Conservation (phyloP, 1,140 invertebrate species). For the Archivesica marissinica region DNA sequence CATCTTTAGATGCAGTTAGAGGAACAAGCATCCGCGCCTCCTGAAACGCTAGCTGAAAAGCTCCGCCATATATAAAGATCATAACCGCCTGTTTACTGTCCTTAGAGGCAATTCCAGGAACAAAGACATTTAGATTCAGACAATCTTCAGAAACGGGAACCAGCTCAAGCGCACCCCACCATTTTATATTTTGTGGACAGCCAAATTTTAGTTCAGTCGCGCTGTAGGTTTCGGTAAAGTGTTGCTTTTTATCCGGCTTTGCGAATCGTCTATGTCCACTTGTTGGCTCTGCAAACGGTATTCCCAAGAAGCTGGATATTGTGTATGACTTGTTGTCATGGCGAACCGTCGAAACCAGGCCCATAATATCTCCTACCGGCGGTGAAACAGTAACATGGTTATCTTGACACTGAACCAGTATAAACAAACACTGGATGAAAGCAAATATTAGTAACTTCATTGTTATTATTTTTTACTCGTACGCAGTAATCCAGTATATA, state of each 20-base stretch:
- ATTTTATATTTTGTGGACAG: background rate
- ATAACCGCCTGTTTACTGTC: slow-evolving; percentile 89
- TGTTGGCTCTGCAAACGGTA: slow-evolving; percentile 18
- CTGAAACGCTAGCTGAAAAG: slow-evolving; percentile 94
- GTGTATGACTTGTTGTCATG: background rate
- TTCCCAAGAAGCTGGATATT: slow-evolving; percentile 7
- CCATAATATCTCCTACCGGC: background rate
- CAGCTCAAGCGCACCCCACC: background rate
- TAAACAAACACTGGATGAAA: too few relatives aligned
- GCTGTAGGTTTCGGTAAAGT: background rate
- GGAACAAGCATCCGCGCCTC: slow-evolving; percentile 94
- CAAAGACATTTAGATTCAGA: slow-evolving; percentile 95
- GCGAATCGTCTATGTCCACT: slow-evolving; percentile 1
- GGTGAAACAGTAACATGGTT: background rate
- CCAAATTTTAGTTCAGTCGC: background rate
- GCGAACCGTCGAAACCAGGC: background rate
- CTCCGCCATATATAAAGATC: slow-evolving; percentile 96
- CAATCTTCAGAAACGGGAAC: slow-evolving; percentile 90
- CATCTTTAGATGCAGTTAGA: slow-evolving; percentile 89
- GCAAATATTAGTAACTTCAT: too few relatives aligned
- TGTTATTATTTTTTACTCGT: too few relatives aligned
- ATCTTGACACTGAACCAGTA: too few relatives aligned
- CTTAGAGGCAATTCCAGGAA: slow-evolving; percentile 85
- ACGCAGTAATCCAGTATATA: too few relatives aligned
- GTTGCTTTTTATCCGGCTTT: slow-evolving; percentile 6